Conservation (phyloP, 2,888 invertebrate species). For the Drosophila niveifrons region DNA sequence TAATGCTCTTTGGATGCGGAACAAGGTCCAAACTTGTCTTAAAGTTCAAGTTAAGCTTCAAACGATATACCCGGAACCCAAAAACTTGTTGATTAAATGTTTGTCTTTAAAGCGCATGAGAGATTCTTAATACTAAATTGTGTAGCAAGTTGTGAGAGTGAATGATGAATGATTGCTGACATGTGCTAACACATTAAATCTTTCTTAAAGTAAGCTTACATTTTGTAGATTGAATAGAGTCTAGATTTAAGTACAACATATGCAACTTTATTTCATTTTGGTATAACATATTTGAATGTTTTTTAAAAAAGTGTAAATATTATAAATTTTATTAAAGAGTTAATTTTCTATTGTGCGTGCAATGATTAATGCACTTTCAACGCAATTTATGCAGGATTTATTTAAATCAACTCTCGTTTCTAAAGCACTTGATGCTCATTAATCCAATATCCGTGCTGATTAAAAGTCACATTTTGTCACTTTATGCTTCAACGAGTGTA, state of each 20-base stretch:
- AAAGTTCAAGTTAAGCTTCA: slow-evolving; percentile 29
- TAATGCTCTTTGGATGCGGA: slow-evolving; percentile 41
- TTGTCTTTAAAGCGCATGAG: slow-evolving; percentile 1
- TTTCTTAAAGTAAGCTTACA: not conserved
- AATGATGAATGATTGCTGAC: not conserved
- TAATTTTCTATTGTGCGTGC: not conserved
- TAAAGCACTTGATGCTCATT: slow-evolving; percentile 21
- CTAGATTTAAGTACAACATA: no score
- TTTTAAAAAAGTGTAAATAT: no score
- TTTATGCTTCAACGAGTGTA: slow-evolving; percentile 2
- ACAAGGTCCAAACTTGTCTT: slow-evolving; percentile 41
- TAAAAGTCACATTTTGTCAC: slow-evolving; percentile 39
- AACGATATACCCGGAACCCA: slow-evolving; percentile 13
- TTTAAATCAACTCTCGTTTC: slow-evolving; percentile 2
- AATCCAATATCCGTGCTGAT: slow-evolving; percentile 30
- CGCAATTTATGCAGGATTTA: not conserved
- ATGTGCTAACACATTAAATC: not conserved
- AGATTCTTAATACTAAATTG: not conserved
- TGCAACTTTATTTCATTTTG: no score
- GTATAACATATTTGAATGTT: no score
- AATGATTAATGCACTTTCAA: not conserved
- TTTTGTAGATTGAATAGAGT: no score
- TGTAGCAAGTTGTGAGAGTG: no score
- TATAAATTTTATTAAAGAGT: not conserved
- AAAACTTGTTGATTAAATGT: slow-evolving; percentile 33